phyloP scores from a whole-genome alignment of 2,797 vertebrate species.

The Benthosema pterotum region DNA sequence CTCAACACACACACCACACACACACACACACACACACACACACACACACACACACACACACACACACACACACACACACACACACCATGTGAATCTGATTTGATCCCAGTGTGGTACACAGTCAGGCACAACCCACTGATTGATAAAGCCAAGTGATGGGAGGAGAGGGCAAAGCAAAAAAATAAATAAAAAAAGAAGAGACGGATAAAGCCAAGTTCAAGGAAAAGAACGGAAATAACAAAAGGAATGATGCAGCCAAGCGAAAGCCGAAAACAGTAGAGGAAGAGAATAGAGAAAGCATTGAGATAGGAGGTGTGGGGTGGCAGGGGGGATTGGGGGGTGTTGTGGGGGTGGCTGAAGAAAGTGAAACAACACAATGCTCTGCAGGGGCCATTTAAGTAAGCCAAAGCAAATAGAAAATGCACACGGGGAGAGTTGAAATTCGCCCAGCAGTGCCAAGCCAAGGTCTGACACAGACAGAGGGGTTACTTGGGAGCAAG shows the following conservation, averaged over 20 bases:
- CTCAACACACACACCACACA: conserved; percentile 61
- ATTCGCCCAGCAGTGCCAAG: neutral
- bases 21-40: conserved; percentile 69
- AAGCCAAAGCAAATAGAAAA: conserved; percentile 29
- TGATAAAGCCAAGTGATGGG: conserved; percentile 65
- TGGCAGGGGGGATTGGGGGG: neutral
- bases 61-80: conserved; percentile 68
- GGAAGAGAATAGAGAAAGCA: conserved; percentile 15
- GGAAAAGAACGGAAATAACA: conserved; percentile 12
- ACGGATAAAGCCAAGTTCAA: conserved; percentile 21
- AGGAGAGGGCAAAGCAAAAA: conserved; percentile 54
- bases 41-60: conserved; percentile 66
- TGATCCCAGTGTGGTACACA: conserved; percentile 73
- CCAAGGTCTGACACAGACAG: neutral
- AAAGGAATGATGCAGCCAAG: conserved; percentile 41
- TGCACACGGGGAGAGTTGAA: neutral
- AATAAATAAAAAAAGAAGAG: conserved; percentile 28
- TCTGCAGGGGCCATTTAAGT: conserved; percentile 47
- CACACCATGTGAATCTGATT: conserved; percentile 76
- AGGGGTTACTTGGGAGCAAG: conserved; percentile 2
- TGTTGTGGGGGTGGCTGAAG: too few relatives aligned
- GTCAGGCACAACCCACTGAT: conserved; percentile 72
- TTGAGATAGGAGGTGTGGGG: neutral
- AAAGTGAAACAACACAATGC: conserved; percentile 14
- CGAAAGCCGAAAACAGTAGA: conserved; percentile 31